Evolutionary conservation across 2,888 invertebrate genomes (phyloP), one percentile per base, ranked within the genome.

Genomic region (Pyrochroa serraticornis): DNA sequence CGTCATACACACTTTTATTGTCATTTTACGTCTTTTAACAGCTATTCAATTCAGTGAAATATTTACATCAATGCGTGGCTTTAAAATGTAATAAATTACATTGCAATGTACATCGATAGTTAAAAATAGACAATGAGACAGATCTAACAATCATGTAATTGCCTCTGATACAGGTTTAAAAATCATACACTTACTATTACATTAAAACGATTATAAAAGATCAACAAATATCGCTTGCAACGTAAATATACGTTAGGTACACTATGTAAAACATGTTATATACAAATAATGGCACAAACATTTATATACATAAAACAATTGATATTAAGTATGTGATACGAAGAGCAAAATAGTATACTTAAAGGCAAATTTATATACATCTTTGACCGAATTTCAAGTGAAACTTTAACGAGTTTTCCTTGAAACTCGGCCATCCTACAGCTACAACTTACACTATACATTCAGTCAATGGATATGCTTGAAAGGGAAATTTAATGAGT

Each of bases 11-110:
- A 63, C 59, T 68, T 69, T 69, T 68, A 68, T 69, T 68, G 68
- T 68, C 66, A 66, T 59, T 65, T 62, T 64, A 66, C 62, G 65
- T 67, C 60, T 67, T 66, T 66, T 57, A 61, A 65, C 63, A 62
- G 53, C 60, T 63, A 63, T 62, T 55, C 12, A 48, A 39, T 14
- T 14, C n/a, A 41, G 54, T 55, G 54, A 44, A 44, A 49, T 55
- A 55, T 55, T 30, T 55, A 55, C 55, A 55, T 38, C 47, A 47
- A 54, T 55, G 47, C 38, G 42, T 54, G 54, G 39, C 9, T 42
- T 22, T 31, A 48, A 45, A 43, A 58, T 58, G 51, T 58, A 47
- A 51, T 58, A 58, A 58, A 58, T 58, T 58, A 58, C 57, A 58
- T n/a, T 58, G 52, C 56, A 58, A 50, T 56, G 35, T 56, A 56